These are phyloP conservation scores for Terrapene triunguis DNA, from an alignment of 2,113 vertebrate genomes.

Conservation along the genomic window DNA sequence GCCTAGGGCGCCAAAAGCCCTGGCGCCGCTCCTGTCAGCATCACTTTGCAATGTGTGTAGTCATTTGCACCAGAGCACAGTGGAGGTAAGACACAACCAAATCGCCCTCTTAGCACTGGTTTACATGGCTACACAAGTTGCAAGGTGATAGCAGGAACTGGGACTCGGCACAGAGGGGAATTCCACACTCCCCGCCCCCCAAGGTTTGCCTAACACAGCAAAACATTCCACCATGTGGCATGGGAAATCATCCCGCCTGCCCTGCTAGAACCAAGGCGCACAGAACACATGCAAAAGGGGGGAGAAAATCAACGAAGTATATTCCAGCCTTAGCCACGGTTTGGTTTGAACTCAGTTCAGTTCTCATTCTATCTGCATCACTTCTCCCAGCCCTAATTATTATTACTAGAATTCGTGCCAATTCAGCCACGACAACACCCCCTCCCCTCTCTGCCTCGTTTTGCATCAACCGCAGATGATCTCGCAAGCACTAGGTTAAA, in stretches of 20 bases:
- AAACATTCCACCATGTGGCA: not conserved
- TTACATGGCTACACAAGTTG: not conserved
- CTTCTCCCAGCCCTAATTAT: not conserved
- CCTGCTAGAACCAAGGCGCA: not conserved
- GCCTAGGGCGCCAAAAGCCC: too few species aligned
- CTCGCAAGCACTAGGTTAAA: not conserved
- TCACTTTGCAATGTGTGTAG: not conserved
- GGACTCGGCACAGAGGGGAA: constrained; percentile 25
- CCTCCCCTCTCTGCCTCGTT: not conserved
- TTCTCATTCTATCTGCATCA: not conserved
- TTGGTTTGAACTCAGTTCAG: not conserved
- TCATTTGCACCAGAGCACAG: not conserved
- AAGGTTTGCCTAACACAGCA: constrained; percentile 12
- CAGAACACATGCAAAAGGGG: not conserved
- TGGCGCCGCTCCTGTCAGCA: too few species aligned
- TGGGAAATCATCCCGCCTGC: not conserved
- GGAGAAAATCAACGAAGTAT: not conserved
- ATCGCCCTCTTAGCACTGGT: not conserved
- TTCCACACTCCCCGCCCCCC: constrained; percentile 46
- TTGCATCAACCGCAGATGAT: not conserved
- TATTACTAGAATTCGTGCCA: not conserved
- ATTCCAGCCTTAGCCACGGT: not conserved
- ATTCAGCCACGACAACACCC: not conserved
- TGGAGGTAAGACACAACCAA: not conserved
- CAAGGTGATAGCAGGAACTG: constrained; percentile 1